Base-by-base conservation (phyloP, 2,888 invertebrate genomes). In the Protodeltote pygarga region DNA sequence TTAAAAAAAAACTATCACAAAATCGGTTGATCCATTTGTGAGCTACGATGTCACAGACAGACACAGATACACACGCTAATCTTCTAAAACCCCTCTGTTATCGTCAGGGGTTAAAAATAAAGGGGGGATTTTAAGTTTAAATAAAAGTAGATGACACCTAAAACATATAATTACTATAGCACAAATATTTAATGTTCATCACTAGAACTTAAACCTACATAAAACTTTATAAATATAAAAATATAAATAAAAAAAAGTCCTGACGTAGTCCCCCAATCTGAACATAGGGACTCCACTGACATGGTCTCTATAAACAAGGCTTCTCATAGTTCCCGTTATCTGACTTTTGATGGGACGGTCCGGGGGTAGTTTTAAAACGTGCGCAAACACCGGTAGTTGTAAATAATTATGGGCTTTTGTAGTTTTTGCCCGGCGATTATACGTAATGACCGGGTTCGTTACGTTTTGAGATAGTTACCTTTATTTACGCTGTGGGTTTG, bases 321-420 rank as follows among this genome's bases (percentile, higher is more conserved):
- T 82, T 85, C 86, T 87, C 88, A 87, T 85, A 83, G 84, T 80
- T 70, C 66, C 52, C 75, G 83, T 81, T 89, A 88, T 88, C 88
- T 75, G 80, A 81, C 83, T 75, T n/a, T 79, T 83, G 85, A 85
- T 83, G 81, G 75, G 73, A 61, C 67, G 65, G 69, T 55, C 65
- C 61, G 74, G 55, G 77, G 85, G 81, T 85, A 85, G 85, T 86
- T 86, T 85, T 86, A 86, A 87, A 85, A 77, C 74, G 74, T 71
- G 70, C 67, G 65, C 48, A 57, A 50, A 59, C 62, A 49, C 63
- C 76, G 75, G 75, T 72, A 75, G 77, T 77, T 78, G 79, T 85
- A 81, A 82, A 86, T 85, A 84, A 85, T 86, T 83, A 85, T 81
- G 79, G 73, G 63, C 67, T 72, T 73, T 55, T 59, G 69, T 69